Evolutionary conservation across 2,113 vertebrate genomes (phyloP).

Genomic region (Plestiodon gilberti): DNA sequence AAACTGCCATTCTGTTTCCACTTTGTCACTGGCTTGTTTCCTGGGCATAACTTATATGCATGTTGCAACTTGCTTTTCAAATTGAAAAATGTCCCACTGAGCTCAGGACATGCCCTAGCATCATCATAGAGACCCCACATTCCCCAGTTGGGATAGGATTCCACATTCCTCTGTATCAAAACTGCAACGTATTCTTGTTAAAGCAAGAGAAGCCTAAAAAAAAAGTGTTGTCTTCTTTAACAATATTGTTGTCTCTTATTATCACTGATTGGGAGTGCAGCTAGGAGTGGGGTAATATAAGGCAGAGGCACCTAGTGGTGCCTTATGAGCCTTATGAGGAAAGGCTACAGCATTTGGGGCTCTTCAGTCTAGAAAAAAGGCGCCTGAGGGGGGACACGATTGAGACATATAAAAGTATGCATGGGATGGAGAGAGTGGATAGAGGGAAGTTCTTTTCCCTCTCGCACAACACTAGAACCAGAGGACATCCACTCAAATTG

Average conservation of each 20-base stretch:
- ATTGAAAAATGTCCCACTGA: background rate
- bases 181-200: background rate
- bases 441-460: too few relatives aligned
- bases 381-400: too few relatives aligned
- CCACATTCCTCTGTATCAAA: background rate
- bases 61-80: slow-evolving; percentile 29
- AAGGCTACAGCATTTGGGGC: too few relatives aligned
- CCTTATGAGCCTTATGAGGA: too few relatives aligned
- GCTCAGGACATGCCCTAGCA: background rate
- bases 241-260: background rate
- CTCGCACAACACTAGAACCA: too few relatives aligned
- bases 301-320: too few relatives aligned
- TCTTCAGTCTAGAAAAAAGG: too few relatives aligned
- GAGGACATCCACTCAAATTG: too few relatives aligned
- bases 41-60: background rate
- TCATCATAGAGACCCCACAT: rapidly evolving
- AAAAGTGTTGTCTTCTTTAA: background rate
- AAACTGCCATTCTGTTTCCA: slow-evolving; percentile 3
- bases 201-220: background rate
- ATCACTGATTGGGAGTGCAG: too few relatives aligned
- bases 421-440: too few relatives aligned
- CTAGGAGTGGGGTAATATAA: too few relatives aligned
- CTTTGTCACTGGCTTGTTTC: background rate
- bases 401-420: too few relatives aligned
- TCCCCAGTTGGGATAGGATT: background rate